Conservation (phyloP, 2,888 invertebrate species). For the Conistra vaccinii region DNA sequence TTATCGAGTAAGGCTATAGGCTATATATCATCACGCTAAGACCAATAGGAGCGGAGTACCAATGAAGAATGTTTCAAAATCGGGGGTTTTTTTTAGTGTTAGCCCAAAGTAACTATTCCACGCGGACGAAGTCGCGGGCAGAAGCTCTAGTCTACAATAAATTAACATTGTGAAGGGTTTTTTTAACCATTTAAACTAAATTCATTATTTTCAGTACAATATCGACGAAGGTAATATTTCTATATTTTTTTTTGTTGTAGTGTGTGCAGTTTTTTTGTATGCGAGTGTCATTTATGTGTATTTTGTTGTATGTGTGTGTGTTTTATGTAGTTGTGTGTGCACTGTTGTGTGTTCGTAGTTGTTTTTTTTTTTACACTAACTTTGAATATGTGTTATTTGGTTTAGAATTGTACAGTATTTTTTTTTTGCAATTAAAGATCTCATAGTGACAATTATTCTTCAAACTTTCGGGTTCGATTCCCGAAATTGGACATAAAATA, state of each 20-base stretch:
- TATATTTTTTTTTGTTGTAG: constrained; percentile 35
- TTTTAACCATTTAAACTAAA: constrained; percentile 7
- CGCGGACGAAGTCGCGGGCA: no score
- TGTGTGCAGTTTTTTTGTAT: constrained; percentile 54
- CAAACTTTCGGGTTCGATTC: background rate
- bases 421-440: no score
- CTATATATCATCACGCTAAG: no score
- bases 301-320: constrained; percentile 56
- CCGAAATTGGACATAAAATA: no score
- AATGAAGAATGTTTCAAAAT: no score
- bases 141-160: background rate
- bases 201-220: constrained; percentile 44
- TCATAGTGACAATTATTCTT: background rate
- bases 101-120: no score
- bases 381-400: constrained; percentile 5
- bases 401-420: no score
- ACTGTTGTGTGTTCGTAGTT: constrained; percentile 49
- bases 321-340: constrained; percentile 59
- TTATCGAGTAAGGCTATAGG: no score
- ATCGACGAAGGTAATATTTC: constrained; percentile 54
- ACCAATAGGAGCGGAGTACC: no score
- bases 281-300: constrained; percentile 56
- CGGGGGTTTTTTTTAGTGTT: no score
- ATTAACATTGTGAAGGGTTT: background rate
- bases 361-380: constrained; percentile 39